Conservation (phyloP, 2,797 vertebrate genomes). For the Eidolon dupreanum region DNA sequence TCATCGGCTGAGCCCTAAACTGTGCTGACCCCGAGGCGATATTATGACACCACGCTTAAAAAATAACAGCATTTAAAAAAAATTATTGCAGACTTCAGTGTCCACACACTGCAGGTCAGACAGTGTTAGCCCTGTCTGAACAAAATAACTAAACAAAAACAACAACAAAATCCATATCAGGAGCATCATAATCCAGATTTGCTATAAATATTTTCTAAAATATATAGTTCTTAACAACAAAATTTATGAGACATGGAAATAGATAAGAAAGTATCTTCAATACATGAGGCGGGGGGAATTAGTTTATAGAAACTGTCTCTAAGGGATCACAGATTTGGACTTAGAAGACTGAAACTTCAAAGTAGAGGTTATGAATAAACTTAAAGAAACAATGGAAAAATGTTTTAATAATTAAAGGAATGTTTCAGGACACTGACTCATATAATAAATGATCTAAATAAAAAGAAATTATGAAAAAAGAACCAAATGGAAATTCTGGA, state of each 20-base stretch:
- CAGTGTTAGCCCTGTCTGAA: background rate
- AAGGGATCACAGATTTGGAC: background rate
- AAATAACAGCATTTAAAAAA: background rate
- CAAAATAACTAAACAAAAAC: background rate
- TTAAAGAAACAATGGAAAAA: background rate
- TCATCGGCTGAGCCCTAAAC: background rate
- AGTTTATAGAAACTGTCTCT: background rate
- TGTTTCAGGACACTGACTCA: background rate
- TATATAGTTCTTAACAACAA: background rate
- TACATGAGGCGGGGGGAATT: background rate
- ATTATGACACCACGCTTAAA: background rate
- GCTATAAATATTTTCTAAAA: background rate
- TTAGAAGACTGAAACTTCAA: background rate
- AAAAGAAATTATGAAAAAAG: background rate
- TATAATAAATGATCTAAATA: background rate
- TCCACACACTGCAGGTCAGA: background rate
- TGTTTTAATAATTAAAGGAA: background rate
- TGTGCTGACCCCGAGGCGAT: background rate
- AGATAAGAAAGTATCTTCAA: background rate
- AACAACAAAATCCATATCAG: background rate
- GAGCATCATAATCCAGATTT: background rate
- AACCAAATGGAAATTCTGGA: background rate
- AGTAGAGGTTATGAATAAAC: background rate
- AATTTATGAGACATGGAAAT: background rate
- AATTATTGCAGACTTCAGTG: background rate